Conservation (phyloP, 2,797 vertebrate genomes). For the Helostoma temminkii region DNA sequence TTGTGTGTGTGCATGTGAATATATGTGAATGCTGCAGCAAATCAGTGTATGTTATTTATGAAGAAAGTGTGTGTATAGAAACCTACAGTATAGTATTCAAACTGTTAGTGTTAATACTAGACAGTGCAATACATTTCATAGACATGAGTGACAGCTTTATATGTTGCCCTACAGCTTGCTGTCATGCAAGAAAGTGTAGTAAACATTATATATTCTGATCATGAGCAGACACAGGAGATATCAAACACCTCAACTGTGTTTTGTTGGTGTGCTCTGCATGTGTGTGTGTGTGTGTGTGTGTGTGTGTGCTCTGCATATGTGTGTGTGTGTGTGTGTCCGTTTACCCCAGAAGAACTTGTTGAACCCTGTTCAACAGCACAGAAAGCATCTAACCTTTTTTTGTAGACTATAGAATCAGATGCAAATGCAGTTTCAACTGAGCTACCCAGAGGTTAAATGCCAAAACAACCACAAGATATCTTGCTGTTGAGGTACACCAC, state of each 20-base stretch:
- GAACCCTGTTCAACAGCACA: too few relatives aligned
- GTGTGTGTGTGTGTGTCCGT: neutral
- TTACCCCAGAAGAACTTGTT: neutral
- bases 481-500: slow-evolving; percentile 21
- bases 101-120: neutral
- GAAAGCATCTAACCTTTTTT: too few relatives aligned
- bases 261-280: slow-evolving; percentile 1
- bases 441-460: slow-evolving; percentile 14
- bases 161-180: slow-evolving; percentile 3
- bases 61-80: neutral
- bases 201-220: slow-evolving; percentile 2
- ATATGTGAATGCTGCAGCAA: too few relatives aligned
- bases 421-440: neutral
- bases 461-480: slow-evolving; percentile 31
- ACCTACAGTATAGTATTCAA: too few relatives aligned
- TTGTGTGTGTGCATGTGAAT: neutral
- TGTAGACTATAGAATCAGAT: slow-evolving; percentile 27
- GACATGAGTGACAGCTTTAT: slow-evolving; percentile 1
- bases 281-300: slow-evolving; percentile 1
- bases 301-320: neutral
- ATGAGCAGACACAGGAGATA: neutral
- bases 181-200: slow-evolving; percentile 7
- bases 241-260: neutral
- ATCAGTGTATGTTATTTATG: neutral
- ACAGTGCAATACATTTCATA: slow-evolving; percentile 22